A percentile compares a stretch with the other conserved stretches of the same genome.
These are phyloP conservation scores for Xanthorhoe spadicearia DNA, from an alignment of 2,888 invertebrate species.

Conservation along the genomic window DNA sequence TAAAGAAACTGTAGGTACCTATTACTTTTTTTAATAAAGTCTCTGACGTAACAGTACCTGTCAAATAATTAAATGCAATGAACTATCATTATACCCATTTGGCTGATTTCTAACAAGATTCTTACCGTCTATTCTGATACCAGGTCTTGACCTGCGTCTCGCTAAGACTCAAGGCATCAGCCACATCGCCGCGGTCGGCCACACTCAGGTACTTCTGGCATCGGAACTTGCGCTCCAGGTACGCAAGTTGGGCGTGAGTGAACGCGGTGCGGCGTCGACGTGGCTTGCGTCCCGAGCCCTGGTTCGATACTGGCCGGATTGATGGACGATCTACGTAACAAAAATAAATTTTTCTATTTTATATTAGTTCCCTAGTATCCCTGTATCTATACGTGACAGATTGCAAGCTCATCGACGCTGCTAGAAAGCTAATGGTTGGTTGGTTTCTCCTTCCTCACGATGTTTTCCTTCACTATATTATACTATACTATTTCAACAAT, in stretches of 20 bases:
- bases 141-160: conserved; percentile 98
- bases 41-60: too few relatives aligned
- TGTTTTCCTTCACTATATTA: too few relatives aligned
- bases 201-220: conserved; percentile 97
- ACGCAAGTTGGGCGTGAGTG: conserved; percentile 96
- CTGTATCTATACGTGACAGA: too few relatives aligned
- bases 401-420: too few relatives aligned
- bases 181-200: conserved; percentile 96
- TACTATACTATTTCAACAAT: not conserved
- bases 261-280: conserved; percentile 95
- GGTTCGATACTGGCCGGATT: conserved; percentile 51
- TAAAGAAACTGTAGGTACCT: not conserved
- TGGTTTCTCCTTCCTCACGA: too few relatives aligned
- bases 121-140: conserved; percentile 95
- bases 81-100: not conserved
- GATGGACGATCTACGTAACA: conserved; percentile 60
- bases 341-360: too few relatives aligned
- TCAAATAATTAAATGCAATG: not conserved
- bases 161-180: conserved; percentile 93
- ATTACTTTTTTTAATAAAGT: not conserved
- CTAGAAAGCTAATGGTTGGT: too few relatives aligned
- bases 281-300: conserved; percentile 89
- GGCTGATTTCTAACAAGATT: not conserved
- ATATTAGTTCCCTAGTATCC: too few relatives aligned
- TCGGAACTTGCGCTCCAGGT: conserved; percentile 95